Conservation (phyloP, 1,140 invertebrate genomes). For the Saccostrea glomerata region DNA sequence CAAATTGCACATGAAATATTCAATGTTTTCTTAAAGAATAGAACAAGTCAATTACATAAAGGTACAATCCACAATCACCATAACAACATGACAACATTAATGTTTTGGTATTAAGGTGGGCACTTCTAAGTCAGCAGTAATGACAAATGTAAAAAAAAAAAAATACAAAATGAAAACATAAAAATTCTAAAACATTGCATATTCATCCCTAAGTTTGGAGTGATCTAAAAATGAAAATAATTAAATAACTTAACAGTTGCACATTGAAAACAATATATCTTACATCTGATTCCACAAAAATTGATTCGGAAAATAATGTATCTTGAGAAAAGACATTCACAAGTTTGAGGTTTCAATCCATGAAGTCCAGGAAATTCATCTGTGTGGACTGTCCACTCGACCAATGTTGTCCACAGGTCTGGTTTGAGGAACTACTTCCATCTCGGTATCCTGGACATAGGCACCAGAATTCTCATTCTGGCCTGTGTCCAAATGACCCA, state of each 20-base stretch:
- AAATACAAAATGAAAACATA: background rate
- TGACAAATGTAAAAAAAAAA: background rate
- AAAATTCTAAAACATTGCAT: background rate
- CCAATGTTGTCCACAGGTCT: background rate
- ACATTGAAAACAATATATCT: background rate
- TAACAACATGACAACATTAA: background rate
- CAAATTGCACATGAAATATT: background rate
- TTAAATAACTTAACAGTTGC: background rate
- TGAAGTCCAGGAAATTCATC: background rate
- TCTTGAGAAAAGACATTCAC: background rate
- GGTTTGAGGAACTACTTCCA: background rate
- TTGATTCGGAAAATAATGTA: background rate
- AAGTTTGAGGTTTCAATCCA: background rate
- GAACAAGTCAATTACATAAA: background rate
- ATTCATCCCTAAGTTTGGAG: constrained; percentile 18
- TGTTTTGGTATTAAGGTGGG: background rate
- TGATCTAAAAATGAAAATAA: background rate
- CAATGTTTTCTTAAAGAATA: background rate
- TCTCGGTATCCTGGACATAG: background rate
- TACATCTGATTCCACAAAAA: background rate
- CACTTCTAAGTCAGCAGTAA: background rate
- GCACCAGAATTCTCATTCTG: background rate
- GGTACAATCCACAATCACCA: background rate
- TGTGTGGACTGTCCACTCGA: background rate
- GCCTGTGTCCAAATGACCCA: background rate